phyloP scores from a whole-genome alignment of 2,888 invertebrate genomes.

The Drosophila peninsularis region DNA sequence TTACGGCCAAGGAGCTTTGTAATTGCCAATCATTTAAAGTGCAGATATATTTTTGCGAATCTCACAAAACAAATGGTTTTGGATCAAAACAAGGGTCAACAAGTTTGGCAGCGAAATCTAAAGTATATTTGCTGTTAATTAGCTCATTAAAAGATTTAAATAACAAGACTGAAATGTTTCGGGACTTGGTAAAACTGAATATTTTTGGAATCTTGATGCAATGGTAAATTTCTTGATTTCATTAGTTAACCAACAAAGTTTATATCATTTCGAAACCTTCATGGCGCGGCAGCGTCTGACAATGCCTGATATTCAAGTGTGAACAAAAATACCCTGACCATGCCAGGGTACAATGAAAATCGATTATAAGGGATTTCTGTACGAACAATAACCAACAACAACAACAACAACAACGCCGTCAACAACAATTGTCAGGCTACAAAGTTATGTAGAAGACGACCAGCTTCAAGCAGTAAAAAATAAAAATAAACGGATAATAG shows the following conservation, averaged over 20 bases:
- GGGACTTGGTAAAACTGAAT: background rate
- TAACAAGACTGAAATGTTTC: no score
- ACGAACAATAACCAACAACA: slow-evolving; percentile 36
- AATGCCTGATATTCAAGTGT: slow-evolving; percentile 31
- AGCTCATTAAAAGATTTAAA: background rate
- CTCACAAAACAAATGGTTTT: background rate
- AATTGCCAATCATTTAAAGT: background rate
- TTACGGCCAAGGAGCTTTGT: background rate
- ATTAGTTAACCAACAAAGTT: background rate
- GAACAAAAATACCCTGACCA: slow-evolving; percentile 44
- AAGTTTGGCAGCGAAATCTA: background rate
- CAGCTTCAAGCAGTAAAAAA: slow-evolving; percentile 9
- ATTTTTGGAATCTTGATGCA: background rate
- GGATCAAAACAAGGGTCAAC: background rate
- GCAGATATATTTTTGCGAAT: background rate
- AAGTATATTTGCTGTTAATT: background rate
- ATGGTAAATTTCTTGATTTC: background rate
- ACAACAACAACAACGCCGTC: slow-evolving; percentile 5
- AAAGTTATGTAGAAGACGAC: slow-evolving; percentile 18
- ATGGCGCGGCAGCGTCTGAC: background rate
- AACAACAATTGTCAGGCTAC: slow-evolving; percentile 10
- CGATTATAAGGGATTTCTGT: slow-evolving; percentile 52
- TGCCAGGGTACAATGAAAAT: slow-evolving; percentile 48
- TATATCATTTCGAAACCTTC: background rate
- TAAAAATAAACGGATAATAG: slow-evolving; percentile 3